A percentile compares a stretch with the other conserved stretches of the same genome.
Conservation (phyloP, 2,797 vertebrate genomes). For the Girardinus metallicus region DNA sequence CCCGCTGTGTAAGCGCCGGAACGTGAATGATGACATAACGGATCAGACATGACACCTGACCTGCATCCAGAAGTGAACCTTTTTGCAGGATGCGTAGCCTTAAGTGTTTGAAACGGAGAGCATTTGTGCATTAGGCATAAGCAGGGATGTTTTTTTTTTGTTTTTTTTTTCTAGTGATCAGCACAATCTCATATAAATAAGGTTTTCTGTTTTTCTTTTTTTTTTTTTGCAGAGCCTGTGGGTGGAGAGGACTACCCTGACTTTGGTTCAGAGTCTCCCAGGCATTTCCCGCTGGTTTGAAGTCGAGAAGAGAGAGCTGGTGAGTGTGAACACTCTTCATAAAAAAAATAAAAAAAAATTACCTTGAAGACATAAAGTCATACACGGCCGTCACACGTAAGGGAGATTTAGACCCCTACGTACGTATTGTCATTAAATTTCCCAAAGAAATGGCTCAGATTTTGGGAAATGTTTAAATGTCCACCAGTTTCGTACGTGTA, state of each 20-base stretch:
- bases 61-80: conserved; percentile 46
- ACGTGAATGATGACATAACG: conserved; percentile 55
- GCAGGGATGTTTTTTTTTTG: neutral
- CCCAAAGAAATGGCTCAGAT: neutral
- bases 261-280: conserved; percentile 95
- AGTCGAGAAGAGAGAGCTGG: conserved; percentile 97
- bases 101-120: conserved; percentile 11
- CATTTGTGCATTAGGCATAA: conserved; percentile 15
- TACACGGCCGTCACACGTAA: conserved; percentile 11
- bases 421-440: conserved; percentile 32
- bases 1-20: conserved; percentile 45
- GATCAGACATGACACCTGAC: conserved; percentile 53
- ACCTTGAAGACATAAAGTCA: conserved; percentile 5
- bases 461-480: neutral
- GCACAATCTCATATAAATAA: conserved; percentile 14
- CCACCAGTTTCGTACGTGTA: neutral
- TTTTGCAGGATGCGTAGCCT: conserved; percentile 35
- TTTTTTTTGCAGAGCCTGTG: conserved; percentile 88
- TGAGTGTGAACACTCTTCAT: conserved; percentile 75
- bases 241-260: conserved; percentile 97
- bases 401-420: conserved; percentile 17
- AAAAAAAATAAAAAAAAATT: too few relatives aligned
- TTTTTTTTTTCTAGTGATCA: neutral
- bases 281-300: conserved; percentile 99
- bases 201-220: conserved; percentile 13